Base-by-base conservation (phyloP, 2,888 invertebrate genomes). In the Heliconius ismenius region DNA sequence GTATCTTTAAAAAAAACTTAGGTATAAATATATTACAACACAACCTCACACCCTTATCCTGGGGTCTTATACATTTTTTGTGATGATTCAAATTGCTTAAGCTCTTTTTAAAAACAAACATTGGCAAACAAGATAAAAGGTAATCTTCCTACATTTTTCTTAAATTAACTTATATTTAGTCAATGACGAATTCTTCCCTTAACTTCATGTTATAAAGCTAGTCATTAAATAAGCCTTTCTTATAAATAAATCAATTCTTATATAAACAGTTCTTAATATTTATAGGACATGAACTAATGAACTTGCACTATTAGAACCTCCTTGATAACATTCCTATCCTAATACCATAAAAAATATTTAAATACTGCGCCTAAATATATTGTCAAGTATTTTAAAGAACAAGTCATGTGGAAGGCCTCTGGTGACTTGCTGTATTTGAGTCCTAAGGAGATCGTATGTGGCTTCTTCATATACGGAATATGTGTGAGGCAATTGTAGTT, bases 401-500 rank as follows among this genome's bases (percentile, higher is more conserved):
- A 98, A 89, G 80, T 97, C 95, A 84, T 97, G 97, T 0, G 97
- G 97, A 43, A 98, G 93, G 43, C 97, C 97, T 60, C 97, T 95
- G 0, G 97, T 97, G 81, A 97, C 96, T 91, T 98, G 97, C 83
- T 97, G 97, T 83, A 98, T 97, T 87, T 97, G 97, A 9, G 97
- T 97, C 84, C 96, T 96, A 82, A 98, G 96, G 84, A 97, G 95
- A 86, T 97, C 97, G 84, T 97, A 97, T 21, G 96, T 97, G 84
- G 97, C 96, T 85, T 98, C 97, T 91, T 98, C 98, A 83, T 97
- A 98, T 43, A 96, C 95, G 0, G 96, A 95, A 87, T 96, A 98
- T 0, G 97, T 96, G 80, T 96, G 95, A 1, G 97, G 96, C 64
- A 98, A 89, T 79, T 96, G 96, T 4, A 98, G 90, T 80, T 97